Evolutionary conservation across 2,888 invertebrate species (phyloP), one percentile per base, ranked within the genome.

Genomic region (Metalampra italica): DNA sequence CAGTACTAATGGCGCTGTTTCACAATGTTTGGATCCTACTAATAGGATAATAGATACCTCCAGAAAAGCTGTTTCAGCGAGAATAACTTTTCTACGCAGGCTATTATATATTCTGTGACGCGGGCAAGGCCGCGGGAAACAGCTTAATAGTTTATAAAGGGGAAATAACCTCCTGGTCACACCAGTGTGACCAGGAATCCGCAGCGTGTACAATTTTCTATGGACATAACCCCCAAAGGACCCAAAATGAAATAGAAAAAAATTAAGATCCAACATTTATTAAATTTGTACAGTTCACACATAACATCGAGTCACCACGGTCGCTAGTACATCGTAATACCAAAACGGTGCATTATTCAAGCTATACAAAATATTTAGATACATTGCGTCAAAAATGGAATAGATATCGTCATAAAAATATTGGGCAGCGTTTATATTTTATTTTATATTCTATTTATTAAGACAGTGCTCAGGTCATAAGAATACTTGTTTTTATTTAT

Each of bases 211-310:
- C n/a, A n/a, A n/a, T n/a, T n/a, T n/a, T n/a, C n/a, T n/a, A n/a
- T n/a, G n/a, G n/a, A n/a, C n/a, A n/a, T n/a, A n/a, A n/a, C n/a
- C n/a, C n/a, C n/a, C n/a, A n/a, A n/a, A n/a, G n/a, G n/a, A n/a
- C n/a, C n/a, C n/a, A n/a, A 34, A 8, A 32, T 48, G 46, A 47
- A 56, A 54, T 50, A 57, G 54, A 52, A 43, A 47, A 54, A 9
- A 55, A 47, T 3, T 71, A 76, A 71, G 69, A 75, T 73, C 68
- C 81, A 87, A 87, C 87, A 75, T 87, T 86, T 87, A 87, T 87
- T 87, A 87, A 85, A 87, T 83, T 83, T 83, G 82, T 85, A 84
- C 81, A 83, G 63, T 73, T 77, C 70, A 79, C 71, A 75, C 62
- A 68, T 76, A 83, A 83, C 83, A 84, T 72, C 78, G 68, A 59